Evolutionary conservation across 2,797 vertebrate genomes (phyloP).

Genomic region (Manis javanica): DNA sequence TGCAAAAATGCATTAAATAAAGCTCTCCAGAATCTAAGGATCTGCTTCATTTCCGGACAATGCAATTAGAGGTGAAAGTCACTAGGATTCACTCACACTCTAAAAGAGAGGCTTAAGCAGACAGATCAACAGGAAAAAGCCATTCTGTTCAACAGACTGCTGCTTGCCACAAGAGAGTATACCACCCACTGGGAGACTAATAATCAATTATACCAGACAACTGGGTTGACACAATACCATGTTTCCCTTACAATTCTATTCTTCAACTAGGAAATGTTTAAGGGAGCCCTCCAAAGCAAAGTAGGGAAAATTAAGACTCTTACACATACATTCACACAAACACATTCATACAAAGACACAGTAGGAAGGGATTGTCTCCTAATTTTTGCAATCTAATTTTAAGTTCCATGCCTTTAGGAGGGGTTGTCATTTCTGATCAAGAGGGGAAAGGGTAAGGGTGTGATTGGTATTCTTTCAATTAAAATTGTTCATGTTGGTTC

Average conservation of each 20-base stretch:
- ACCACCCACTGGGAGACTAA: slow-evolving; percentile 58
- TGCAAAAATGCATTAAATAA: slow-evolving; percentile 66
- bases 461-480: slow-evolving; percentile 79
- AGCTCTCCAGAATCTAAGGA: slow-evolving; percentile 50
- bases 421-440: slow-evolving; percentile 75
- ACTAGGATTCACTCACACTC: slow-evolving; percentile 43
- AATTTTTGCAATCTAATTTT: slow-evolving; percentile 71
- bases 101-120: slow-evolving; percentile 58
- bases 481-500: slow-evolving; percentile 82
- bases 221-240: slow-evolving; percentile 68
- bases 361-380: slow-evolving; percentile 74
- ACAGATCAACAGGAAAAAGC: slow-evolving; percentile 34
- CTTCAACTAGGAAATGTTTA: slow-evolving; percentile 67
- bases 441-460: slow-evolving; percentile 50
- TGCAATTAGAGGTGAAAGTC: neutral
- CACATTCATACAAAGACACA: slow-evolving; percentile 76
- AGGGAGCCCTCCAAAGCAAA: slow-evolving; percentile 74
- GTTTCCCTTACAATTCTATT: slow-evolving; percentile 68
- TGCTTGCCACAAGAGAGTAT: slow-evolving; percentile 36
- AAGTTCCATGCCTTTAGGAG: slow-evolving; percentile 66
- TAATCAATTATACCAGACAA: slow-evolving; percentile 62
- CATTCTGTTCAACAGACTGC: slow-evolving; percentile 9
- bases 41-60: slow-evolving; percentile 53
- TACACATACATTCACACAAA: slow-evolving; percentile 75
- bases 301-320: slow-evolving; percentile 61